Conservation (phyloP, 2,888 invertebrate species). For the Heterodera filipjevi region DNA sequence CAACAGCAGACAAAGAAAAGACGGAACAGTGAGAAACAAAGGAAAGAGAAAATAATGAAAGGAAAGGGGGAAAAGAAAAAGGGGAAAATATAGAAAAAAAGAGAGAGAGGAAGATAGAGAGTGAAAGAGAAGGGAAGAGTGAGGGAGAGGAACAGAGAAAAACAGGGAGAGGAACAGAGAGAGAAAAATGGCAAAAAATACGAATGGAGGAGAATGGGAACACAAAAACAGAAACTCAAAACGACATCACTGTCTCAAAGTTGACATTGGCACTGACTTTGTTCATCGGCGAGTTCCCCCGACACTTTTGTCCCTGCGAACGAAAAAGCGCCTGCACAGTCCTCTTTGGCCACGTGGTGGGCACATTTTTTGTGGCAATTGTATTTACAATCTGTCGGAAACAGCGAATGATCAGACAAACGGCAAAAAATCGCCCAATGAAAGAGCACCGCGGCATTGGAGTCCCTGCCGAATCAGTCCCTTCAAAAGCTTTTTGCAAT, state of each 20-base stretch:
- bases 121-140: not conserved
- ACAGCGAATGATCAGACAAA: not conserved
- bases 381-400: slow-evolving; percentile 80
- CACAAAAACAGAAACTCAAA: not conserved
- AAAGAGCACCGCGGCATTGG: slow-evolving; percentile 80
- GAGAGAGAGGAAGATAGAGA: not conserved
- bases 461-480: slow-evolving; percentile 90
- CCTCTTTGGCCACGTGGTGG: slow-evolving; percentile 57
- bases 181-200: slow-evolving; percentile 1
- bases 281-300: not conserved
- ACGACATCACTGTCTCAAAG: slow-evolving; percentile 17
- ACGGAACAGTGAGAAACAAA: not conserved
- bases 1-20: not conserved
- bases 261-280: slow-evolving; percentile 12
- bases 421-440: not conserved
- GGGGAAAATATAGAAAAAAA: not conserved
- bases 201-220: not conserved
- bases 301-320: slow-evolving; percentile 24
- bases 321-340: slow-evolving; percentile 60
- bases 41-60: not conserved
- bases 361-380: slow-evolving; percentile 90
- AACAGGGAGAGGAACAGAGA: not conserved
- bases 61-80: not conserved
- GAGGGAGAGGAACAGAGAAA: not conserved
- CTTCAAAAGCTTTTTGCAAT: slow-evolving; percentile 90